A percentile compares a stretch with the other conserved stretches of the same genome.
Conservation (phyloP, 2,797 vertebrate genomes). For the Poecilia gillii region DNA sequence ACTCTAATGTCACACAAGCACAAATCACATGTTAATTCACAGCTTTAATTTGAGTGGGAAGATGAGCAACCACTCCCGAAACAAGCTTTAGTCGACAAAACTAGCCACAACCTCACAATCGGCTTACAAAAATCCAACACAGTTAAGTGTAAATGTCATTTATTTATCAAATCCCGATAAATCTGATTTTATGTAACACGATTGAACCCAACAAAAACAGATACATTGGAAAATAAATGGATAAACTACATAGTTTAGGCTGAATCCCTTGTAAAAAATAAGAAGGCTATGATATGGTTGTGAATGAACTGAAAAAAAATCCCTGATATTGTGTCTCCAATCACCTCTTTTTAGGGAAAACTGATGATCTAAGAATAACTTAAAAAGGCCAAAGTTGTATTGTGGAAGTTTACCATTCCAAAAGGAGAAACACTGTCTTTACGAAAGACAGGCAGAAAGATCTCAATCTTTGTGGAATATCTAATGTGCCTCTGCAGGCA, state of each 20-base stretch:
- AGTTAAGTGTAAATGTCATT: neutral
- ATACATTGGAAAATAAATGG: neutral
- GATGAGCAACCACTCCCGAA: conserved; percentile 3
- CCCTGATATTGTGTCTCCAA: neutral
- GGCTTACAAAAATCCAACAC: neutral
- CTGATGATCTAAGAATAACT: neutral
- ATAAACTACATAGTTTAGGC: neutral
- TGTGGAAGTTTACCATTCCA: neutral
- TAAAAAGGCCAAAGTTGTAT: neutral
- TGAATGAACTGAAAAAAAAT: neutral
- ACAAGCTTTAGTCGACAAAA: neutral
- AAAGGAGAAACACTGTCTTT: neutral
- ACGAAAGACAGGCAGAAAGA: neutral
- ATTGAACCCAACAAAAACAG: neutral
- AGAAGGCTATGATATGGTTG: neutral
- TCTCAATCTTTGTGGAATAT: neutral
- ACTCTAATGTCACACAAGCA: conserved; percentile 21
- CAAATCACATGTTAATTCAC: conserved; percentile 16
- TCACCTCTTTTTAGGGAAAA: neutral
- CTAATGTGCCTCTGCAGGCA: neutral
- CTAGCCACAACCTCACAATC: neutral
- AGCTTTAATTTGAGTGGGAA: neutral
- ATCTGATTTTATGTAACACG: too few species aligned
- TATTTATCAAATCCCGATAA: too few species aligned
- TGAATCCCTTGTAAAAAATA: neutral